Evolutionary conservation across 2,888 invertebrate species (phyloP), one percentile per base, ranked within the genome.

Genomic region (Ferdinandea cuprea): DNA sequence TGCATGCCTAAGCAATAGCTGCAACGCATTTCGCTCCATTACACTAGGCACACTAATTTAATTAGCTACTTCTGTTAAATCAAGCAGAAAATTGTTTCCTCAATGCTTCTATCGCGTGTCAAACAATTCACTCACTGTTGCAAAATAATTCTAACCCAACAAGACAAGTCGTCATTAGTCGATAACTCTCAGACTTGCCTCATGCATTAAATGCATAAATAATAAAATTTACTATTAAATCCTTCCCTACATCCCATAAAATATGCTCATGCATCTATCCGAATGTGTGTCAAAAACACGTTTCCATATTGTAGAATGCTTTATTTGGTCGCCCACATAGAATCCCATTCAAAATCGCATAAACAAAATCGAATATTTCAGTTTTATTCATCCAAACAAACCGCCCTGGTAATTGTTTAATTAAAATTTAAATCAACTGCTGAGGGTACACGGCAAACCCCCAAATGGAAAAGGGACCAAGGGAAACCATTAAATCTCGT

Each of bases 341-440:
- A 42, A 17, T 3, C 6, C 3, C 11, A 1, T 17, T 2, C 15
- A 0, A 15, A 6, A 13, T 42, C 7, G 2, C 2, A 25, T 7
- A 40, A 52, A 25, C 9, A n/a, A 54, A 46, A 11, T 30, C 28
- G 13, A 17, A 63, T 35, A 28, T 56, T 63, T 65, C 21, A n/a
- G 40, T 58, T 58, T 5, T 66, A 46, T 58, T 56, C 40, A 30
- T 19, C 32, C 13, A 40, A 15, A 15, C 13, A 21, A 32, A 35
- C 28, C n/a, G n/a, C 37, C 65, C 56, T 54, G 56, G 48, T 73
- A 68, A 61, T 73, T 79, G 79, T 66, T 79, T 61, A 59, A 61
- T 72, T 79, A 66, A 73, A 79, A 59, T 66, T 79, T 61, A 66
- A 66, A 79, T 73, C 46, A 65, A 66, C 59, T 73, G 66, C 66